Evolutionary conservation across 1,140 invertebrate genomes (phyloP).

Genomic region (Oryzaephilus surinamensis): DNA sequence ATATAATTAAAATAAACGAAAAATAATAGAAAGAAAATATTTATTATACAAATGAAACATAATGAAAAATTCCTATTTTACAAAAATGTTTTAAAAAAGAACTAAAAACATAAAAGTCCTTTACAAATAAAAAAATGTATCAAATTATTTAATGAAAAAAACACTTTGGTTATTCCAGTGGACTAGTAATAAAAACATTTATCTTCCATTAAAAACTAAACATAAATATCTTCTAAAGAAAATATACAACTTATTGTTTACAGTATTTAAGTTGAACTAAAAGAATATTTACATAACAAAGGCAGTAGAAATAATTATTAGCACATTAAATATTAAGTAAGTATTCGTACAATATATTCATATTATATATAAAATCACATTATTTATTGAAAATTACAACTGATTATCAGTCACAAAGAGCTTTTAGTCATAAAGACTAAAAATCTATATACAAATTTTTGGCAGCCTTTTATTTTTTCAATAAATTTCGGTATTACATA

Average conservation of each 20-base stretch:
- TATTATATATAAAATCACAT: no score
- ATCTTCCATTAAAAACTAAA: constrained; percentile 12
- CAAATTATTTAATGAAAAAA: constrained; percentile 19
- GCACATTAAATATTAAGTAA: no score
- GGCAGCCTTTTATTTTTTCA: no score
- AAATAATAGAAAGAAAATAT: constrained; percentile 8
- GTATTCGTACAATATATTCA: no score
- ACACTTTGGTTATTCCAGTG: constrained; percentile 34
- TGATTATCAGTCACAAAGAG: no score
- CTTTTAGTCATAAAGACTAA: no score
- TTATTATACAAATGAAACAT: neutral
- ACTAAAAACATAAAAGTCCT: constrained; percentile 6
- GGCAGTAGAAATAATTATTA: no score
- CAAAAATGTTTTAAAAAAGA: constrained; percentile 9
- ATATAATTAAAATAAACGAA: constrained; percentile 15
- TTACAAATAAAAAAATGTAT: neutral
- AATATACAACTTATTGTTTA: constrained; percentile 8
- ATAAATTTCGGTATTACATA: no score
- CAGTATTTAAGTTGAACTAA: constrained; percentile 7
- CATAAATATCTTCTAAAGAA: constrained; percentile 11
- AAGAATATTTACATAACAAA: no score
- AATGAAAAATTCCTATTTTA: constrained; percentile 3
- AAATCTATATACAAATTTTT: no score
- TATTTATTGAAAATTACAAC: no score
- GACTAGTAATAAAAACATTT: constrained; percentile 31